Evolutionary conservation across 2,113 vertebrate species (phyloP), one percentile per base, ranked within the genome.

Genomic region (Onychostruthus taczanowskii): DNA sequence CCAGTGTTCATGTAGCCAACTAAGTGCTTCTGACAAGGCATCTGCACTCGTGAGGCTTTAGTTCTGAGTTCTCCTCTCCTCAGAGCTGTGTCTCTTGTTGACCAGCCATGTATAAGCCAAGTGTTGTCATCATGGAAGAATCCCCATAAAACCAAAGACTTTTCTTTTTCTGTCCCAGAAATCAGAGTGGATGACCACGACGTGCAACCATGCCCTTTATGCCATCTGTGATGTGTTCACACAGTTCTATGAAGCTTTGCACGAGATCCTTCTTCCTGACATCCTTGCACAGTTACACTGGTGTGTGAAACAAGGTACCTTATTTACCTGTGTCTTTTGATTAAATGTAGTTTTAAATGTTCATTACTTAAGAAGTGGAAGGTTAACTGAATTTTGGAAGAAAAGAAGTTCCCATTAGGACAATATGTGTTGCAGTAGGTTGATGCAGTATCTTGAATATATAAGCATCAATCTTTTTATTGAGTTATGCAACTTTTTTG

Each of bases 161-260:
- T 76, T 11, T 74, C 64, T 33, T 55, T 93, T 64, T 89, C 81
- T 41, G 28, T 95, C 81, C 16, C 94, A 99, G 99, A 99, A 99
- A 97, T 99, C 98, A 0, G 99, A 99, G 97, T 99, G 99, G 99
- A 99, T 99, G 99, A 99, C 99, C 10, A 99, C 99, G 8, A 99
- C 99, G 2, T 99, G 99, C 94, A 99, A 99, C 97, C 99, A 99
- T 1, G 99, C 99, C 7, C 98, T 99, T 66, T 99, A 99, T 56
- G 99, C 99, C 44, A 99, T 99, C 93, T 99, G 99, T 90, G 99
- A 99, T 21, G 99, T 99, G 31, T 99, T 99, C 95, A 99, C 99
- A 0, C 99, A 99, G 75, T 99, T 99, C 85, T 99, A 99, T 28
- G 99, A 99, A 97, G 98, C 99, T 46, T 98, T 99, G 95, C 99